A percentile compares a stretch with the other conserved stretches of the same genome.
Evolutionary conservation across 2,797 vertebrate species (phyloP).

Genomic region (Poecilia picta): DNA sequence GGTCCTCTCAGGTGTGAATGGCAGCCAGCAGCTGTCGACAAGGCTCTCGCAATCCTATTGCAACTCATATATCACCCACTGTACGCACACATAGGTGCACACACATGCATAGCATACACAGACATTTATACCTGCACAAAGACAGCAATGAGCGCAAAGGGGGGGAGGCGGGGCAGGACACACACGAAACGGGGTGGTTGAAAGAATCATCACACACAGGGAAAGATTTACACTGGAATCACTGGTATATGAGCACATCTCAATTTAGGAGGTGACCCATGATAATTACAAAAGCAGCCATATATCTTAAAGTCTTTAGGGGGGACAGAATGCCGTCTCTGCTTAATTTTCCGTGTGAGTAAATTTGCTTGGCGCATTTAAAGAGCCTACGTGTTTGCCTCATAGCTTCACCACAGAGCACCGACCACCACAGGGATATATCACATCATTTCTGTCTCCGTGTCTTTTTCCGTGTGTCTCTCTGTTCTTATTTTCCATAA

Average conservation of each 20-base stretch:
- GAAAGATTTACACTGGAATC: conserved; percentile 72
- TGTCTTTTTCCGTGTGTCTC: conserved; percentile 31
- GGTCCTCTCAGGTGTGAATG: conserved; percentile 92
- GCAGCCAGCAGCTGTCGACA: conserved; percentile 90
- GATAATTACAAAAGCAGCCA: conserved; percentile 81
- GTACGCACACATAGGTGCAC: conserved; percentile 55
- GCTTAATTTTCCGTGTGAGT: conserved; percentile 80
- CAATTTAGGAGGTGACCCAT: conserved; percentile 77
- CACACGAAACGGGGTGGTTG: conserved; percentile 45
- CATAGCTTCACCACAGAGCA: conserved; percentile 64
- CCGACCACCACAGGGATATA: conserved; percentile 67
- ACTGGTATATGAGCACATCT: conserved; percentile 75
- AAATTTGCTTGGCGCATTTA: conserved; percentile 74
- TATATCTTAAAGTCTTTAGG: conserved; percentile 80
- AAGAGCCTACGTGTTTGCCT: conserved; percentile 77
- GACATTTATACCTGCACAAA: conserved; percentile 14
- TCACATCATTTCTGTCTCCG: conserved; percentile 58
- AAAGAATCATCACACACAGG: conserved; percentile 64
- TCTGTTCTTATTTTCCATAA: conserved; percentile 48
- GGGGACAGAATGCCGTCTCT: conserved; percentile 71
- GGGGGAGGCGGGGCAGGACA: conserved; percentile 4
- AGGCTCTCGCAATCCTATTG: conserved; percentile 86
- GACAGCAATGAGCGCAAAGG: conserved; percentile 40
- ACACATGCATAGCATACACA: background rate
- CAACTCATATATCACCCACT: conserved; percentile 87